Percentiles rank a stretch among this genome's conserved stretches.
Conservation (phyloP, 2,797 vertebrate genomes). For the Diplodus puntazzo region DNA sequence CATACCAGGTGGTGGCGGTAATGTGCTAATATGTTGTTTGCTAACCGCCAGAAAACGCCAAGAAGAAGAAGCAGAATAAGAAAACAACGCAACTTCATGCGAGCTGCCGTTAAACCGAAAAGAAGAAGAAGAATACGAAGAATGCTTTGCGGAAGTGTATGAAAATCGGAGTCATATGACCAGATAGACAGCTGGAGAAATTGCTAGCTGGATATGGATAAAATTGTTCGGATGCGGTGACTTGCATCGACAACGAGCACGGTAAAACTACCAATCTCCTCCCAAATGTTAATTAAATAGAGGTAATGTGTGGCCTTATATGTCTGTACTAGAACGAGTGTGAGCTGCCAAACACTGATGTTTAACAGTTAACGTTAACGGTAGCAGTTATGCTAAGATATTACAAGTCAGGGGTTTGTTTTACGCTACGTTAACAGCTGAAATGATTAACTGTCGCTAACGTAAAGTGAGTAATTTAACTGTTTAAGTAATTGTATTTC, state of each 20-base stretch:
- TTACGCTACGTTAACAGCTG: not conserved
- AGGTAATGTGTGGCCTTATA: not conserved
- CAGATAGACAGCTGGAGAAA: constrained; percentile 28
- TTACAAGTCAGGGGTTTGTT: constrained; percentile 2
- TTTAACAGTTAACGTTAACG: constrained; percentile 9
- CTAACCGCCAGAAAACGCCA: not conserved
- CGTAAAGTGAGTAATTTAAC: no score
- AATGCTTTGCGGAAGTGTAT: constrained; percentile 67
- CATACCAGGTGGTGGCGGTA: not conserved
- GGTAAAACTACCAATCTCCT: constrained; percentile 16
- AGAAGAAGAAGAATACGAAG: no score
- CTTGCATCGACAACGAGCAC: constrained; percentile 39
- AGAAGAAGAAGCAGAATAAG: not conserved
- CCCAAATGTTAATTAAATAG: not conserved
- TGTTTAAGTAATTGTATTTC: not conserved
- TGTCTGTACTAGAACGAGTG: not conserved
- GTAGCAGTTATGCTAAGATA: no score
- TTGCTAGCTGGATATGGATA: constrained; percentile 59
- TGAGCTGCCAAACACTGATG: not conserved
- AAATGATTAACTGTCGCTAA: not conserved
- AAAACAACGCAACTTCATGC: no score
- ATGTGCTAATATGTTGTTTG: not conserved
- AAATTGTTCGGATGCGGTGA: constrained; percentile 42
- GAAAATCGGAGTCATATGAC: constrained; percentile 71
- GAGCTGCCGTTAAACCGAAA: no score